These are phyloP conservation scores for Ochotona princeps DNA, from an alignment of 2,113 vertebrate species.

Conservation along the genomic window DNA sequence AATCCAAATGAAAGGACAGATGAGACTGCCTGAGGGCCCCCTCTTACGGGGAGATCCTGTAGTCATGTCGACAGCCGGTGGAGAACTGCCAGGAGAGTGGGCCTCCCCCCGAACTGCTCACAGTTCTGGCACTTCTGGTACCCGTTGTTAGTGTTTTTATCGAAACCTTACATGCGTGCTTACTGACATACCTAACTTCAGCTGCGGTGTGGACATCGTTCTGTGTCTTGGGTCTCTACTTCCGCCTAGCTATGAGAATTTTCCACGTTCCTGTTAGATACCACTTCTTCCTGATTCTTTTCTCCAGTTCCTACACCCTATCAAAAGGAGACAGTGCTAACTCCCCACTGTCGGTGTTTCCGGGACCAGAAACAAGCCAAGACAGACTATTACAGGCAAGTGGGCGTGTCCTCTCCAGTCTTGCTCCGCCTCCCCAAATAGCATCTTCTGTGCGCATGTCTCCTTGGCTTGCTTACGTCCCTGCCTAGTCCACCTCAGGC, in stretches of 20 bases:
- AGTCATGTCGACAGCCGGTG: not conserved
- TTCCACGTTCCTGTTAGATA: not conserved
- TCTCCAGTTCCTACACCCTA: fast-evolving
- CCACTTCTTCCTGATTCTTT: not conserved
- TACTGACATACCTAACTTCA: constrained; percentile 23
- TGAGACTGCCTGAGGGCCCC: not conserved
- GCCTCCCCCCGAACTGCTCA: not conserved
- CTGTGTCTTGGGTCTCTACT: not conserved
- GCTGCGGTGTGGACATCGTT: not conserved
- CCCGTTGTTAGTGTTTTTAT: not conserved
- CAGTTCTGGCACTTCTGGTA: not conserved
- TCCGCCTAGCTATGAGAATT: not conserved
- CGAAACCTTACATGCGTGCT: not conserved
- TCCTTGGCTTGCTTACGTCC: not conserved
- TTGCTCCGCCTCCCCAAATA: not conserved
- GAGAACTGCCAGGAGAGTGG: not conserved
- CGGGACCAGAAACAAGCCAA: not conserved
- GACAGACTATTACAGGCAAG: not conserved
- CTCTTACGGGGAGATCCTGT: not conserved
- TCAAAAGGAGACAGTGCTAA: not conserved
- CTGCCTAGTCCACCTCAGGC: not conserved
- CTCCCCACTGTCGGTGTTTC: not conserved
- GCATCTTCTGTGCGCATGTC: not conserved
- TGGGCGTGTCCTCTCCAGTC: not conserved
- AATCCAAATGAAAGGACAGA: constrained; percentile 44